Percentiles rank a stretch among this genome's conserved stretches.
phyloP scores from a whole-genome alignment of 92 coral and sea anemone genomes.

The Montipora capitata region DNA sequence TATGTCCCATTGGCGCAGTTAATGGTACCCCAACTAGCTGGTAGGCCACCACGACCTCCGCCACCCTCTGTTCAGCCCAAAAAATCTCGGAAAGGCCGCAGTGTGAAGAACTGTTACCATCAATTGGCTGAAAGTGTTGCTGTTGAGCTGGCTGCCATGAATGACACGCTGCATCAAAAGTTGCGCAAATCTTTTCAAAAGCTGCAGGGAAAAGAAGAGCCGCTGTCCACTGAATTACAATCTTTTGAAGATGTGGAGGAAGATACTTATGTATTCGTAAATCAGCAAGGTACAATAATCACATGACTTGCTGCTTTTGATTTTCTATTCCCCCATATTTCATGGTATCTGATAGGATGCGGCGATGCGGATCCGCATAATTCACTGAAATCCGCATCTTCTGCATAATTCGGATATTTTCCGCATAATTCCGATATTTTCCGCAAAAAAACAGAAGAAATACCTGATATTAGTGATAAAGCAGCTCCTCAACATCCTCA shows the following conservation, averaged over 20 bases:
- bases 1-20: conserved; percentile 23
- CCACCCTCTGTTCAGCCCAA: conserved; percentile 22
- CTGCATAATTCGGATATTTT: no score
- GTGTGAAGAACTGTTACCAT: conserved; percentile 70
- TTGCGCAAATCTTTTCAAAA: conserved; percentile 6
- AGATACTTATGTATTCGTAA: conserved; percentile 74
- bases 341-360: no score
- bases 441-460: no score
- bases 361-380: no score
- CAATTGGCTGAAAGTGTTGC: conserved; percentile 80
- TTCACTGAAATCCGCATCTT: no score
- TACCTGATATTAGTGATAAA: no score
- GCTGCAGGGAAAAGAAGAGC: background rate
- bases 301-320: no score
- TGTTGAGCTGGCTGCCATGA: conserved; percentile 68
- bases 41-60: conserved; percentile 11
- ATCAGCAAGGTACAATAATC: conserved; percentile 3
- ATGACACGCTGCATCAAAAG: conserved; percentile 45
- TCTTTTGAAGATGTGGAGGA: conserved; percentile 4
- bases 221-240: background rate
- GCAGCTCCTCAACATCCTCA: no score
- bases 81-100: conserved; percentile 27
- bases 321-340: no score
- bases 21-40: conserved; percentile 20
- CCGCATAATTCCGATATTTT: no score